These are phyloP conservation scores for Brotula barbata DNA, from an alignment of 2,797 vertebrate species.

Conservation along the genomic window DNA sequence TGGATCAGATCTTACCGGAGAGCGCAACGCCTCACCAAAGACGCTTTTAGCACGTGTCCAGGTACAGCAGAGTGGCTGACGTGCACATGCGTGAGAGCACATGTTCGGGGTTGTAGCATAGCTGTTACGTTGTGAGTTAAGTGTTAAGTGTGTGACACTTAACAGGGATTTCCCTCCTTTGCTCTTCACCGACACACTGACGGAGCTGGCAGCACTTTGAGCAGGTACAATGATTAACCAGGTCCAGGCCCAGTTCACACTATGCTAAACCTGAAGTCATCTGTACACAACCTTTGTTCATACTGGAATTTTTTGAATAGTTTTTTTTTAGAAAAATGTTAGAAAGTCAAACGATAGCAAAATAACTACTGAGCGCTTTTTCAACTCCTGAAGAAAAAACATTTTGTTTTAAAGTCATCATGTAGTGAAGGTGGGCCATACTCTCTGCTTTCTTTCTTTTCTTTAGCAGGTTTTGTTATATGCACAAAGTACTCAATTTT, in stretches of 20 bases:
- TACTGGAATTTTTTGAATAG: too few relatives aligned
- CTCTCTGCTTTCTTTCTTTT: too few relatives aligned
- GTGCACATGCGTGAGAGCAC: slow-evolving; percentile 28
- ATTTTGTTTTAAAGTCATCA: too few relatives aligned
- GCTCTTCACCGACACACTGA: slow-evolving; percentile 11
- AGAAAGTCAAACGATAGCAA: too few relatives aligned
- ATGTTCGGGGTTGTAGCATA: slow-evolving; percentile 15
- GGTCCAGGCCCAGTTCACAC: background rate
- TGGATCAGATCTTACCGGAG: slow-evolving; percentile 33
- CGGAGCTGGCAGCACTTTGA: slow-evolving; percentile 40
- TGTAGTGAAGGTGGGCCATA: too few relatives aligned
- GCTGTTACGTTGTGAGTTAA: slow-evolving; percentile 4
- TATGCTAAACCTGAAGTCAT: too few relatives aligned
- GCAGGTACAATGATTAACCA: slow-evolving; percentile 69
- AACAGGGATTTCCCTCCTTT: slow-evolving; percentile 37
- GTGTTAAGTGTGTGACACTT: slow-evolving; percentile 13
- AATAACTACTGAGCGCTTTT: too few relatives aligned
- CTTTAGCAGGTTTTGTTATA: too few relatives aligned
- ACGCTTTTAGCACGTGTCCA: slow-evolving; percentile 8
- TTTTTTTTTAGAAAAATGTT: too few relatives aligned
- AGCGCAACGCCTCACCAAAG: slow-evolving; percentile 9
- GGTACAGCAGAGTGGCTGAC: slow-evolving; percentile 4
- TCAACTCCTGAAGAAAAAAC: too few relatives aligned
- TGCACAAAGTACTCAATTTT: too few relatives aligned
- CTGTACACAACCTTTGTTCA: too few relatives aligned